Conservation (phyloP, 2,797 vertebrate species). For the Sebastes oblongus region DNA sequence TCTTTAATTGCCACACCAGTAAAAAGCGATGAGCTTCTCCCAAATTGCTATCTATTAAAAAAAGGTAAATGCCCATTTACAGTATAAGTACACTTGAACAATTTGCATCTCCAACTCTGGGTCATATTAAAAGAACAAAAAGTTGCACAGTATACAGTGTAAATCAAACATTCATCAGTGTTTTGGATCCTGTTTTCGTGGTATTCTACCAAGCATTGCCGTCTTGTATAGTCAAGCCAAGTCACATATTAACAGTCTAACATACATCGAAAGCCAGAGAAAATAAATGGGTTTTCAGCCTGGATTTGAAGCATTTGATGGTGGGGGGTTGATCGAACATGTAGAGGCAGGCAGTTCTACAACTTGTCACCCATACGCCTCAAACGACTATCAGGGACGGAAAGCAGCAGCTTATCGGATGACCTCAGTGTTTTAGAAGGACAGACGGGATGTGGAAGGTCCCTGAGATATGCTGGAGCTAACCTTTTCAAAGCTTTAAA, state of each 20-base stretch:
- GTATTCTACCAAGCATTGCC: background rate
- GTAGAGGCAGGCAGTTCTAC: too few species aligned
- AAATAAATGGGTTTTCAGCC: background rate
- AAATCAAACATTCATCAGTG: too few species aligned
- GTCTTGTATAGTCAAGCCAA: too few species aligned
- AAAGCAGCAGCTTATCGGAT: too few species aligned
- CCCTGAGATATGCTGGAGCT: too few species aligned
- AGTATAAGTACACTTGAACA: background rate
- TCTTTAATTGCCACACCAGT: background rate
- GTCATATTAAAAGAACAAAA: background rate
- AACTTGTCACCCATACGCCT: accelerated
- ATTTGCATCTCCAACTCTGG: background rate
- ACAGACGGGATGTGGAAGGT: too few species aligned
- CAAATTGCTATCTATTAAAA: background rate
- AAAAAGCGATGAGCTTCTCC: background rate
- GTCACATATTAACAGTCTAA: background rate
- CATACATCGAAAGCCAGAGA: background rate
- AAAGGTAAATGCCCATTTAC: background rate
- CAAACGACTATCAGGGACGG: too few species aligned
- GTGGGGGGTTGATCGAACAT: background rate
- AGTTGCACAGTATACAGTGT: too few species aligned
- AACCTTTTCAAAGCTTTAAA: too few species aligned
- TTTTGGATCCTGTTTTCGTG: background rate
- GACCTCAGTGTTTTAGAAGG: too few species aligned
- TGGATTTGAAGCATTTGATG: background rate